Percentiles rank a stretch among this genome's conserved stretches.
These are phyloP conservation scores for Latheticus oryzae DNA, from an alignment of 2,888 invertebrate genomes.

Conservation along the genomic window DNA sequence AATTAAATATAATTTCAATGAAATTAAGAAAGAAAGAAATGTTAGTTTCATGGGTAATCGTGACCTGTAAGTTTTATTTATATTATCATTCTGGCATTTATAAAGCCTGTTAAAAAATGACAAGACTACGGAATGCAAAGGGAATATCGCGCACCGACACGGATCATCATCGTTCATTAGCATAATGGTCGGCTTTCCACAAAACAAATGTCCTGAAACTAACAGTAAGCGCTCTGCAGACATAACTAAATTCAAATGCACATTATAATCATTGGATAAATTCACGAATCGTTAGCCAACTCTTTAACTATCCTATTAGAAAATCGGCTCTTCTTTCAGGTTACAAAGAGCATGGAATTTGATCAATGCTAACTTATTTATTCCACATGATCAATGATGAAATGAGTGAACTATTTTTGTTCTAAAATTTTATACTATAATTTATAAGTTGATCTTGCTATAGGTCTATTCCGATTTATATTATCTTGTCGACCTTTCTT, in stretches of 20 bases:
- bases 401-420: too few relatives aligned
- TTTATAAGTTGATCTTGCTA: conserved; percentile 8
- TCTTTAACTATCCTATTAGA: conserved; percentile 28
- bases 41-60: conserved; percentile 40
- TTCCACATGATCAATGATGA: conserved; percentile 7
- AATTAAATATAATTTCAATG: too few relatives aligned
- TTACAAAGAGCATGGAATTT: conserved; percentile 24
- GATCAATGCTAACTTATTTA: conserved; percentile 23
- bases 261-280: conserved; percentile 31
- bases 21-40: conserved; percentile 5
- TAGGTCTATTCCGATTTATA: conserved; percentile 31
- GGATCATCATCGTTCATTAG: conserved; percentile 59
- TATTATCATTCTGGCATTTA: conserved; percentile 49
- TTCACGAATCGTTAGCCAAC: conserved; percentile 40
- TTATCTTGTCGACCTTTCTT: conserved; percentile 24
- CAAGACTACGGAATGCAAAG: conserved; percentile 50
- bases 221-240: conserved; percentile 38
- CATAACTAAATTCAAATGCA: conserved; percentile 40
- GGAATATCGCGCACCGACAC: conserved; percentile 58
- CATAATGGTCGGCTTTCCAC: conserved; percentile 55
- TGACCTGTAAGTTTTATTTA: conserved; percentile 41
- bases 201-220: conserved; percentile 50
- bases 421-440: too few relatives aligned
- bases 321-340: conserved; percentile 15
- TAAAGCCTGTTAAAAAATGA: conserved; percentile 53